These are phyloP conservation scores for Empis stercorea DNA, from an alignment of 2,888 invertebrate genomes.

Conservation along the genomic window DNA sequence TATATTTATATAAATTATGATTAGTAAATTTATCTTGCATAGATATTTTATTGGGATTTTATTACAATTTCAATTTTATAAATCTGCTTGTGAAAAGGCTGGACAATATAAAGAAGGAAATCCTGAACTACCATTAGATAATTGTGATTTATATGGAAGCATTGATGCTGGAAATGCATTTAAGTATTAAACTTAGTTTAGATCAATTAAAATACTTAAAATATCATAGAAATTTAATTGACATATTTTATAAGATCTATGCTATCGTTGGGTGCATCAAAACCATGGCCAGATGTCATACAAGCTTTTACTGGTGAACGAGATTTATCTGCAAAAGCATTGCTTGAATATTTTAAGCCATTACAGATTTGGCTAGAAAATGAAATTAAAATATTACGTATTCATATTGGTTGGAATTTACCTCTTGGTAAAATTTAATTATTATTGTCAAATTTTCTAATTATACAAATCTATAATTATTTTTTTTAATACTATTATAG, in stretches of 20 bases:
- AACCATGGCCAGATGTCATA: slow-evolving; percentile 77
- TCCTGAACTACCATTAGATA: slow-evolving; percentile 54
- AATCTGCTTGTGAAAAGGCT: slow-evolving; percentile 58
- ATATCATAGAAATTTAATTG: background rate
- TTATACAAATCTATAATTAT: too few species aligned
- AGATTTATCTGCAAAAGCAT: slow-evolving; percentile 59
- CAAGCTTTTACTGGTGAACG: slow-evolving; percentile 63
- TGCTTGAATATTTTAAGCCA: slow-evolving; percentile 71
- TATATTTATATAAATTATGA: too few species aligned
- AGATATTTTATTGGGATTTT: slow-evolving; percentile 36
- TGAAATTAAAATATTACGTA: slow-evolving; percentile 57
- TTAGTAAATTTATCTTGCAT: too few species aligned
- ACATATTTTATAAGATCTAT: slow-evolving; percentile 41
- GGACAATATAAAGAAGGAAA: slow-evolving; percentile 63
- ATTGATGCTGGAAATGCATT: slow-evolving; percentile 62
- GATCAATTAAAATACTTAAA: background rate
- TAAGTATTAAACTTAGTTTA: slow-evolving; percentile 36
- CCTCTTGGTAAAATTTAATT: slow-evolving; percentile 27
- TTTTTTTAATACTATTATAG: too few species aligned
- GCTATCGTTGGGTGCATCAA: slow-evolving; percentile 58
- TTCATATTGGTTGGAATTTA: slow-evolving; percentile 48
- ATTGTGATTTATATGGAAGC: slow-evolving; percentile 76
- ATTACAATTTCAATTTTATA: slow-evolving; percentile 67
- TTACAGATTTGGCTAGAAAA: slow-evolving; percentile 58
- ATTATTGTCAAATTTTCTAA: too few species aligned